phyloP scores from a whole-genome alignment of 1,140 invertebrate genomes.

The Ceratina calcarata region DNA sequence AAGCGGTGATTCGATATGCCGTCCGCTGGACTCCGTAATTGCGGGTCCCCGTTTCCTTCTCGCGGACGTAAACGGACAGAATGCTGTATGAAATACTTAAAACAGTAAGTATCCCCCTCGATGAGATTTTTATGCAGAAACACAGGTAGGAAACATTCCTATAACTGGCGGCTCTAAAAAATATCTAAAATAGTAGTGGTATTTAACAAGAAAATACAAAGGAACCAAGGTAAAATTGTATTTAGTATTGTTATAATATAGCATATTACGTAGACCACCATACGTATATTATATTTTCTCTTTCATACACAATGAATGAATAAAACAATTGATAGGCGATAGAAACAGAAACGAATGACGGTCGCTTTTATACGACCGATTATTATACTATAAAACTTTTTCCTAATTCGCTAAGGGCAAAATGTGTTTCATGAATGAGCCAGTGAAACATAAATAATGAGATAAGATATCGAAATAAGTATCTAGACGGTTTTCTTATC shows the following conservation, averaged over 20 bases:
- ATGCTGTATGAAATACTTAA: conserved; percentile 62
- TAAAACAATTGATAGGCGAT: conserved; percentile 57
- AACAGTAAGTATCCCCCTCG: conserved; percentile 36
- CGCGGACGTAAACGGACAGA: conserved; percentile 50
- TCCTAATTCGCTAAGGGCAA: conserved; percentile 48
- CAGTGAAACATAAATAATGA: conserved; percentile 58
- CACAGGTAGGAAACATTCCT: conserved; percentile 47
- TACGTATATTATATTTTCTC: conserved; percentile 48
- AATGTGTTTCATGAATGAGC: conserved; percentile 57
- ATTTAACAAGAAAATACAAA: conserved; percentile 64
- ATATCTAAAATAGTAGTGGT: conserved; percentile 64
- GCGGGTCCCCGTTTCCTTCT: conserved; percentile 57
- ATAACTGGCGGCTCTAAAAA: conserved; percentile 61
- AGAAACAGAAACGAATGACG: conserved; percentile 45
- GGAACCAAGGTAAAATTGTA: conserved; percentile 64
- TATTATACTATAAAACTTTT: conserved; percentile 56
- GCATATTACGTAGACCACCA: conserved; percentile 43
- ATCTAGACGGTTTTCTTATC: conserved; percentile 52
- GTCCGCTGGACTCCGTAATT: conserved; percentile 54
- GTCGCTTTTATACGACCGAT: conserved; percentile 44
- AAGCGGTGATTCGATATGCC: conserved; percentile 51
- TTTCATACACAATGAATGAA: conserved; percentile 50
- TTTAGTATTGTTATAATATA: conserved; percentile 59
- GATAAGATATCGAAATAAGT: conserved; percentile 50
- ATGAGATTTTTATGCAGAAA: conserved; percentile 45